Conservation (phyloP, 2,888 invertebrate species). For the Trilocha varians region DNA sequence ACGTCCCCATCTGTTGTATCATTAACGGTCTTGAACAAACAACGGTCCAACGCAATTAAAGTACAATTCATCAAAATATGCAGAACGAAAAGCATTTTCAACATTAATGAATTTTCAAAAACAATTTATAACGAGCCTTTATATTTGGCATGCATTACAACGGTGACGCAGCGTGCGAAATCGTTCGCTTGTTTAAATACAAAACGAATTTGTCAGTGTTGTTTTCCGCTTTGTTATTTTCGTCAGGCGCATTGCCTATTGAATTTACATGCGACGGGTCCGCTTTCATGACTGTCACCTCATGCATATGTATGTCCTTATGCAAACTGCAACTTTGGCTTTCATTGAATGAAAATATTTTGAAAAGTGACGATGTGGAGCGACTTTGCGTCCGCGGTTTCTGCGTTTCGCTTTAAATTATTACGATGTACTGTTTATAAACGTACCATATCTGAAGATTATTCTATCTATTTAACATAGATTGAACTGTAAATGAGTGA, state of each 20-base stretch:
- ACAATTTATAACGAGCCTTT: not conserved
- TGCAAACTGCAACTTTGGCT: conserved; percentile 55
- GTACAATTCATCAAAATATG: too few relatives aligned
- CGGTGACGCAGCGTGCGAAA: conserved; percentile 10
- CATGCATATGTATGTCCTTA: conserved; percentile 63
- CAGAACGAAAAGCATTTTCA: too few relatives aligned
- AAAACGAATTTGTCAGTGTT: conserved; percentile 43
- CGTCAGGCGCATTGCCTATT: conserved; percentile 42
- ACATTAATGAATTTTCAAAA: not conserved
- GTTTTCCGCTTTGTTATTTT: conserved; percentile 49
- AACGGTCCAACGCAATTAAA: too few relatives aligned
- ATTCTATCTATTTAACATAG: too few relatives aligned
- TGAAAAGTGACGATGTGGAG: conserved; percentile 26
- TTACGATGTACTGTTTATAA: too few relatives aligned
- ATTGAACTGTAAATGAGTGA: too few relatives aligned
- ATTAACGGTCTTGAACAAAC: not conserved
- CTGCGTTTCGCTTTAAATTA: too few relatives aligned
- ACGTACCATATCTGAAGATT: too few relatives aligned
- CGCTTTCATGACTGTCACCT: conserved; percentile 38
- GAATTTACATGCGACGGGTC: conserved; percentile 52
- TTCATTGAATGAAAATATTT: conserved; percentile 52
- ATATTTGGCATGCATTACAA: conserved; percentile 6
- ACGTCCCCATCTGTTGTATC: too few relatives aligned
- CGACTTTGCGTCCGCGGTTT: too few relatives aligned
- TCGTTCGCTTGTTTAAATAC: conserved; percentile 33